A percentile compares a stretch with the other conserved stretches of the same genome.
phyloP scores from a whole-genome alignment of 2,888 invertebrate species.

The Crepidodera aurea region DNA sequence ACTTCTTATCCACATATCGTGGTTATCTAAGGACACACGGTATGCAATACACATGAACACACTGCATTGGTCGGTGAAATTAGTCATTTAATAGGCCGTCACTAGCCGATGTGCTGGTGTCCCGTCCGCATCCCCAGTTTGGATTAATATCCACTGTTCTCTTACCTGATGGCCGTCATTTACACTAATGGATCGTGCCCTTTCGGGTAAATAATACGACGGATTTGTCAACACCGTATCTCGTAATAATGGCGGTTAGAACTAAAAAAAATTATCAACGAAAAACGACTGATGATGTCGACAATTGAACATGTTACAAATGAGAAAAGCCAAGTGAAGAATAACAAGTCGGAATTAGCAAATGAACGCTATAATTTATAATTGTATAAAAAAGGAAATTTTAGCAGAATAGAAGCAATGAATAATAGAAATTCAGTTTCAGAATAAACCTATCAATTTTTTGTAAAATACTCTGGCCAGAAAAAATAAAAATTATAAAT shows the following conservation, averaged over 20 bases:
- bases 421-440: too few species aligned
- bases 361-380: too few species aligned
- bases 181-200: conserved; percentile 18
- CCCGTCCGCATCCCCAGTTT: conserved; percentile 21
- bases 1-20: too few species aligned
- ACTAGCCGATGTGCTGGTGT: conserved; percentile 53
- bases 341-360: too few species aligned
- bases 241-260: background rate
- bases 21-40: background rate
- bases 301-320: too few species aligned
- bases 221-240: conserved; percentile 19
- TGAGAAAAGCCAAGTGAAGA: too few species aligned
- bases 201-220: conserved; percentile 15
- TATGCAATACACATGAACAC: background rate
- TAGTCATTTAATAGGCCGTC: conserved; percentile 55
- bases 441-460: too few species aligned
- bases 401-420: too few species aligned
- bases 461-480: too few species aligned
- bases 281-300: too few species aligned
- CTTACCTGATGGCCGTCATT: conserved; percentile 46
- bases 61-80: conserved; percentile 38
- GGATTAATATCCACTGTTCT: conserved; percentile 52
- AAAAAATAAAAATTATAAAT: too few species aligned
- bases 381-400: too few species aligned
- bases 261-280: background rate